These are phyloP conservation scores for Alca torda DNA, from an alignment of 2,797 vertebrate genomes.

Conservation along the genomic window DNA sequence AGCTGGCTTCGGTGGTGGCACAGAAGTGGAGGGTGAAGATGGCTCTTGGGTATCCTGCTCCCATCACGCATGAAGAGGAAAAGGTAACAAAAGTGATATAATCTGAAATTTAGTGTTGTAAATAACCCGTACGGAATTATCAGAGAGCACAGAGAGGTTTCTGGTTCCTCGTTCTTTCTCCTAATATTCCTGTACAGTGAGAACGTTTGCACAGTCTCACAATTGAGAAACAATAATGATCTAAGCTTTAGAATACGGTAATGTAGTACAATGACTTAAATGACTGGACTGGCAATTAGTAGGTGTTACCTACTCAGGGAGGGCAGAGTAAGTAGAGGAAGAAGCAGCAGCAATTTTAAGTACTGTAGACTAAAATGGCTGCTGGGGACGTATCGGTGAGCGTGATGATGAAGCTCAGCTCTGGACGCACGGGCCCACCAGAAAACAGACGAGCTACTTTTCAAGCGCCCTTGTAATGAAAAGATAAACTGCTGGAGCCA, in stretches of 20 bases:
- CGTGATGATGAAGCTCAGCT: background rate
- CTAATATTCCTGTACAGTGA: background rate
- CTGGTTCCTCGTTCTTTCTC: background rate
- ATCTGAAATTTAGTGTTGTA: background rate
- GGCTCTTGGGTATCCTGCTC: background rate
- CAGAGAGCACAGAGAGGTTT: background rate
- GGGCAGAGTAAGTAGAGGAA: background rate
- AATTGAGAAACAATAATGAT: background rate
- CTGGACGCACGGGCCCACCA: background rate
- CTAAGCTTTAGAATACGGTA: background rate
- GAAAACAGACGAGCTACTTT: background rate
- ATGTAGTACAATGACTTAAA: background rate
- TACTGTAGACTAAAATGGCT: background rate
- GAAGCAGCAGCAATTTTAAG: background rate
- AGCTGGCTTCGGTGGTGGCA: background rate
- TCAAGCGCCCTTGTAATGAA: background rate
- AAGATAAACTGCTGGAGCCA: background rate
- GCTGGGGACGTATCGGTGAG: accelerated
- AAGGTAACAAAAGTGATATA: background rate
- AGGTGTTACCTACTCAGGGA: background rate
- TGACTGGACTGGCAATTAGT: background rate
- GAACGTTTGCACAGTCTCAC: background rate
- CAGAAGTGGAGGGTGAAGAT: background rate
- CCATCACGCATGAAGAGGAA: background rate
- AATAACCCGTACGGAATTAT: background rate